Conservation (phyloP, 2,113 vertebrate genomes). For the Xerus inauris region DNA sequence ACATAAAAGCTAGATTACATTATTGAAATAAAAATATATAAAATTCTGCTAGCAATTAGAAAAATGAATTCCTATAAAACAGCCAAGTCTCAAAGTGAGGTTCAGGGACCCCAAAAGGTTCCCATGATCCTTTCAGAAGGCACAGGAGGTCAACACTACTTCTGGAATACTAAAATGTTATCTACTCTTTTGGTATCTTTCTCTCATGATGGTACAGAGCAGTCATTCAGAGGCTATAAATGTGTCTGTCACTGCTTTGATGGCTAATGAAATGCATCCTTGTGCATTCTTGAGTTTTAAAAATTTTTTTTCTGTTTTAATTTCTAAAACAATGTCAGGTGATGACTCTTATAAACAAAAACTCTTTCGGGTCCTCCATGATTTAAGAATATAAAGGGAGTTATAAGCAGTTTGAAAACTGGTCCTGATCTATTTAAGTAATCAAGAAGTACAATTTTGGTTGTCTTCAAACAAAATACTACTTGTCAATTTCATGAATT, state of each 20-base stretch:
- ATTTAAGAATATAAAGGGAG: neutral
- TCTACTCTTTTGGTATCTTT: neutral
- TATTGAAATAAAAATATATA: slow-evolving; percentile 9
- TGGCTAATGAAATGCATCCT: neutral
- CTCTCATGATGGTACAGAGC: neutral
- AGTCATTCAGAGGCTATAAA: neutral
- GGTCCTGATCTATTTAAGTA: neutral
- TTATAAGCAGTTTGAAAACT: neutral
- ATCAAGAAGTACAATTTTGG: neutral
- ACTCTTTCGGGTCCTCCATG: neutral
- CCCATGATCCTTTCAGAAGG: neutral
- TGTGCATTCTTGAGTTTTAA: neutral
- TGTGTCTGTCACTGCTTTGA: neutral
- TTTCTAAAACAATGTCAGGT: neutral
- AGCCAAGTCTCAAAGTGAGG: neutral
- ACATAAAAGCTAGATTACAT: slow-evolving; percentile 25
- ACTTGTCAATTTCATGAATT: slow-evolving; percentile 38
- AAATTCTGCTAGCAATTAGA: neutral
- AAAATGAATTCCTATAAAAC: neutral
- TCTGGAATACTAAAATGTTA: neutral
- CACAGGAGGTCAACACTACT: neutral
- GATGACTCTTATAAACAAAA: neutral
- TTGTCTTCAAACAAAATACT: neutral
- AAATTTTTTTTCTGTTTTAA: slow-evolving; percentile 14
- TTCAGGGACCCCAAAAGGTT: neutral